Conservation (phyloP, 2,113 vertebrate species). For the rabbit (Oryctolagus cuniculus) region DNA sequence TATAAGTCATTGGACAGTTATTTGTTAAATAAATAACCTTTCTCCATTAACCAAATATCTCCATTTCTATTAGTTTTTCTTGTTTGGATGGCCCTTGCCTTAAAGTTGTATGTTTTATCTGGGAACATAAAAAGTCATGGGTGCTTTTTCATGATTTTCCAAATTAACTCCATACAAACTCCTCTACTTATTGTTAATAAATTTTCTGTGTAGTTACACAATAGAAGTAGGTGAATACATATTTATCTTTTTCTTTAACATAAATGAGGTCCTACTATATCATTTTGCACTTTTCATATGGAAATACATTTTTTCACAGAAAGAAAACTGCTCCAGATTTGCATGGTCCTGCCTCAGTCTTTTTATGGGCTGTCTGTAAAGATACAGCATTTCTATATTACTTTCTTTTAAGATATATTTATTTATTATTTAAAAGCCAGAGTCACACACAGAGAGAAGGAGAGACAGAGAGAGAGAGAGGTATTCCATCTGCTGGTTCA, state of each 20-base stretch:
- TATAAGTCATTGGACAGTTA: not conserved
- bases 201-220: not conserved
- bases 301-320: not conserved
- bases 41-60: not conserved
- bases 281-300: not conserved
- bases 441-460: too few species aligned
- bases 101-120: not conserved
- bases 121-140: conserved; percentile 21
- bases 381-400: not conserved
- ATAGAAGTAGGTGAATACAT: not conserved
- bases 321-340: not conserved
- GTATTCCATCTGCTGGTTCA: too few species aligned
- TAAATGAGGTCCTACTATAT: not conserved
- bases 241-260: not conserved
- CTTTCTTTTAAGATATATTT: too few species aligned
- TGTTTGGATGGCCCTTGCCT: not conserved
- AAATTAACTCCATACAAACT: not conserved
- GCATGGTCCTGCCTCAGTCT: not conserved
- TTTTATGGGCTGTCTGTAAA: not conserved
- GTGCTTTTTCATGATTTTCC: not conserved
- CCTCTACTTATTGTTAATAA: conserved; percentile 26
- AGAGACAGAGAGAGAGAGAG: too few species aligned
- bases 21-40: not conserved
- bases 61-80: not conserved
- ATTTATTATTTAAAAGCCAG: too few species aligned